Percentiles rank a stretch among this genome's conserved stretches.
These are phyloP conservation scores for Pachypanchax playfairii DNA, from an alignment of 2,113 vertebrate genomes.

Conservation along the genomic window DNA sequence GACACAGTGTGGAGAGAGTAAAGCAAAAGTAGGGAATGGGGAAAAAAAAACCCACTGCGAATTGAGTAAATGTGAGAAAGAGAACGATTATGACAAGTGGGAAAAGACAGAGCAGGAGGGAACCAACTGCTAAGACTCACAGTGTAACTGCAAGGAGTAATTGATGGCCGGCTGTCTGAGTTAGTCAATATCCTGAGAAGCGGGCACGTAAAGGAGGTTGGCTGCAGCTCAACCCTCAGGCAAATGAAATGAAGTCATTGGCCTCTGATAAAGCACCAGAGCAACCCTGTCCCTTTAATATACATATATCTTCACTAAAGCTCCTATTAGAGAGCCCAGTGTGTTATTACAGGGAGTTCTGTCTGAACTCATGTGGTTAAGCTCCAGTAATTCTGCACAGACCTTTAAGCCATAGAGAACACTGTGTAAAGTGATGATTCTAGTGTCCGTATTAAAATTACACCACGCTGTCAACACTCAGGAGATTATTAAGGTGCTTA, in stretches of 20 bases:
- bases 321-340: slow-evolving; percentile 52
- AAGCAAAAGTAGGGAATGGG: slow-evolving; percentile 5
- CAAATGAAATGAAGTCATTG: slow-evolving; percentile 14
- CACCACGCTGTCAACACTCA: slow-evolving; percentile 17
- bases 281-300: slow-evolving; percentile 39
- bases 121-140: slow-evolving; percentile 23
- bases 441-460: slow-evolving; percentile 44
- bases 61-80: neutral
- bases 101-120: slow-evolving; percentile 16
- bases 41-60: slow-evolving; percentile 8
- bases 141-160: slow-evolving; percentile 38
- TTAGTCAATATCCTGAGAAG: slow-evolving; percentile 44
- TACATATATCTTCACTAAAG: slow-evolving; percentile 52
- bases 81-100: slow-evolving; percentile 16
- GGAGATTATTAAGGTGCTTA: slow-evolving; percentile 30
- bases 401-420: slow-evolving; percentile 33
- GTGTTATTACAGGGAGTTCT: slow-evolving; percentile 46
- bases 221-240: slow-evolving; percentile 34
- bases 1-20: slow-evolving; percentile 16
- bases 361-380: slow-evolving; percentile 47
- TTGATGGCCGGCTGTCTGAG: slow-evolving; percentile 45
- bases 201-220: slow-evolving; percentile 41
- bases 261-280: slow-evolving; percentile 32
- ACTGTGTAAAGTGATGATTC: slow-evolving; percentile 30
- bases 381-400: slow-evolving; percentile 46